Base-by-base conservation (phyloP, 2,888 invertebrate species). In the Pollenia griseotomentosa region DNA sequence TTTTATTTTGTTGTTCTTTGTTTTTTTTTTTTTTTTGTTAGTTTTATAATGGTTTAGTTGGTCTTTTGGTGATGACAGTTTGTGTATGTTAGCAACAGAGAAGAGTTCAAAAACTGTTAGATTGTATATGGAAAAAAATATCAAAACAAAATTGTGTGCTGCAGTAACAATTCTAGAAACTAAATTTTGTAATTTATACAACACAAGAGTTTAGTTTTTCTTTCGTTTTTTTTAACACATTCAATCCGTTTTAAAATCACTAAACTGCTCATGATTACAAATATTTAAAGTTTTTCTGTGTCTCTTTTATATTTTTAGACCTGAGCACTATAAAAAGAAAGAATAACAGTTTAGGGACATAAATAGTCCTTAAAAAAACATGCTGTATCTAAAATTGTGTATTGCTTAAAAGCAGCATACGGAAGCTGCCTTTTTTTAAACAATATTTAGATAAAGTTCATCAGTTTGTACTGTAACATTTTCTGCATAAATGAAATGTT, bases 241-340 rank as follows among this genome's bases (percentile, higher is more conserved):
- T 63, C 63, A 83, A 59, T 75, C 61, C 71, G 53, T 73, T 77
- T 68, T 89, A 91, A 33, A 92, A 91, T 92, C 91, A 91, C 91
- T 92, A 91, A 91, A 91, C 91, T 91, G 90, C 91, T 90, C 89
- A 89, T 91, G 91, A 90, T 91, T 92, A 90, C 89, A 89, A 90
- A 90, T 89, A 89, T 91, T 92, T 90, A 89, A 44, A 90, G 89
- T 90, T 91, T 90, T 88, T 57, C 19, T 51, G 12, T 40, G 14
- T 61, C 40, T 44, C 42, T 42, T 16, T 14, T 33, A 14, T 61
- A 12, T 14, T 33, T 63, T 51, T 53, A 16, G 9, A 44, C 42
- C 12, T 23, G 16, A 48, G 51, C 68, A 70, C 48, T 65, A 53
- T 11, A 46, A 12, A 42, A 61, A 57, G 57, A 46, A 80, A 40